A percentile compares a stretch with the other conserved stretches of the same genome.
These are phyloP conservation scores for Leistus spinibarbis DNA, from an alignment of 2,888 invertebrate species.

Conservation along the genomic window DNA sequence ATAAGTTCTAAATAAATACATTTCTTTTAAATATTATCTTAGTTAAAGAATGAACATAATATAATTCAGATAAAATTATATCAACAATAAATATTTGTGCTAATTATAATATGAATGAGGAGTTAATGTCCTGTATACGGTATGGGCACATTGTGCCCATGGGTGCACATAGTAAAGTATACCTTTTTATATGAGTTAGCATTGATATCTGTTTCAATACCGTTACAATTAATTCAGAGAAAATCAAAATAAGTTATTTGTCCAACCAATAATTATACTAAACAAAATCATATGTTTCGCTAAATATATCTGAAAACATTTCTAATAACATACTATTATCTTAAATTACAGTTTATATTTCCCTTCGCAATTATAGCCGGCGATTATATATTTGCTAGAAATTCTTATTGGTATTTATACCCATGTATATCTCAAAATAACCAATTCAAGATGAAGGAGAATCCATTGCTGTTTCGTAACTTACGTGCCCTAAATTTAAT, in stretches of 20 bases:
- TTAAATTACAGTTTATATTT: background rate
- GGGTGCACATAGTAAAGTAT: no score
- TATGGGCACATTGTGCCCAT: no score
- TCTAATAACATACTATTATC: background rate
- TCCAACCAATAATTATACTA: background rate
- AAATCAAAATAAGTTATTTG: background rate
- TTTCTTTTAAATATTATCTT: no score
- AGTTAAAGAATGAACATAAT: no score
- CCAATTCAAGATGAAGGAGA: slow-evolving; percentile 14
- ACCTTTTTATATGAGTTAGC: no score
- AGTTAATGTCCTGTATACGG: no score
- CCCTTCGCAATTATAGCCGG: background rate
- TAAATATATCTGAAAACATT: background rate
- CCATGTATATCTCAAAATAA: background rate
- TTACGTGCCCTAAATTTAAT: slow-evolving; percentile 18
- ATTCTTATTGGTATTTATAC: background rate
- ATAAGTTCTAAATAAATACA: no score
- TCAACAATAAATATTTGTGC: no score
- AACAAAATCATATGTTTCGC: background rate
- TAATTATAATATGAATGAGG: no score
- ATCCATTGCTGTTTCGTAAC: slow-evolving; percentile 27
- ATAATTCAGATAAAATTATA: no score
- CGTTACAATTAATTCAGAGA: background rate
- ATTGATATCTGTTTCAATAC: no score
- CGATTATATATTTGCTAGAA: background rate